Percentiles rank a stretch among this genome's conserved stretches.
phyloP scores from a whole-genome alignment of 2,113 vertebrate genomes.

The Rhinoptilus africanus region DNA sequence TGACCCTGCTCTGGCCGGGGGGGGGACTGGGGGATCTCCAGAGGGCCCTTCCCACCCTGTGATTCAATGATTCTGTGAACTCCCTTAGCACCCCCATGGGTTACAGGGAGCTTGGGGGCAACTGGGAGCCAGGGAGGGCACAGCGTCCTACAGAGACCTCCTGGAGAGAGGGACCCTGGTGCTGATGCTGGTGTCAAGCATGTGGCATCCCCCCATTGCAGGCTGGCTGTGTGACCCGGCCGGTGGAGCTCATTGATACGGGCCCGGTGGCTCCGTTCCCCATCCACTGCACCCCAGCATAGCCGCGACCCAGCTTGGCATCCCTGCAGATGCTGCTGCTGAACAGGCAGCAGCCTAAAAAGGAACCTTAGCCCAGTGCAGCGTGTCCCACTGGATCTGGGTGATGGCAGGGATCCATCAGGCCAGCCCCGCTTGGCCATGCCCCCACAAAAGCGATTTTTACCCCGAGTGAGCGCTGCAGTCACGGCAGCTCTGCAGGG shows the following conservation, averaged over 20 bases:
- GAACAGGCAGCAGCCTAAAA: neutral
- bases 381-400: neutral
- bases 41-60: too few species aligned
- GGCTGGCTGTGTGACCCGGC: neutral
- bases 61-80: too few species aligned
- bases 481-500: neutral
- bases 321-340: neutral
- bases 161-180: neutral
- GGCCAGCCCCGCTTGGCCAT: fast-evolving
- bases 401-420: neutral
- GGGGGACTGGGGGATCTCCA: too few species aligned
- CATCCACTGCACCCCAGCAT: fast-evolving
- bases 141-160: neutral
- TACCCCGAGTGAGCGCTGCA: neutral
- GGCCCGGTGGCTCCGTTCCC: neutral
- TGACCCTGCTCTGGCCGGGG: too few species aligned
- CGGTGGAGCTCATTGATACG: fast-evolving
- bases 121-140: neutral
- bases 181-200: neutral
- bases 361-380: neutral
- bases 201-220: fast-evolving
- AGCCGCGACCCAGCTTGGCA: neutral
- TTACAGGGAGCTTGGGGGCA: neutral
- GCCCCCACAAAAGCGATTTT: neutral
- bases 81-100: neutral